Percentiles rank a stretch among this genome's conserved stretches.
These are phyloP conservation scores for Scaptodrosophila lebanonensis DNA, from an alignment of 1,140 invertebrate genomes.

Conservation along the genomic window DNA sequence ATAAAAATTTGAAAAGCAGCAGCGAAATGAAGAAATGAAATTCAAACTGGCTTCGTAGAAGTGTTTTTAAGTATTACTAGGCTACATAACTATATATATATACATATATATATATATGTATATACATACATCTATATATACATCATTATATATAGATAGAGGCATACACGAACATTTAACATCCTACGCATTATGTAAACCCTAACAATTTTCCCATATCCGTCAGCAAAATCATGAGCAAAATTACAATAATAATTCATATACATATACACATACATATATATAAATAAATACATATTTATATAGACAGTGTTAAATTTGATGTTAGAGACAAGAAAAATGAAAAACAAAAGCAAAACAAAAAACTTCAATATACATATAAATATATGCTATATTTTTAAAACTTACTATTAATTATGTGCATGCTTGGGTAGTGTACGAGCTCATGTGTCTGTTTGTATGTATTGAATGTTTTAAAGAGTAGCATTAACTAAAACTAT, in stretches of 20 bases:
- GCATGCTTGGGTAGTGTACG: slow-evolving; percentile 44
- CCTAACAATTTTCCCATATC: slow-evolving; percentile 2
- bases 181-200: too few species aligned
- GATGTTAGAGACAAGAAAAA: slow-evolving; percentile 4
- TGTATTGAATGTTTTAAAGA: slow-evolving; percentile 30
- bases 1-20: slow-evolving; percentile 21
- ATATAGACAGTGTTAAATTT: background rate
- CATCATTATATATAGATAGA: background rate
- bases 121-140: slow-evolving; percentile 1
- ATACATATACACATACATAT: slow-evolving; percentile 3
- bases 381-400: slow-evolving; percentile 9
- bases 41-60: slow-evolving; percentile 73
- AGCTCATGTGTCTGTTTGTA: slow-evolving; percentile 39
- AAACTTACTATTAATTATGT: slow-evolving; percentile 26
- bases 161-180: slow-evolving; percentile 24
- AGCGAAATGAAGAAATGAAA: slow-evolving; percentile 40
- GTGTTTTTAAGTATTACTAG: slow-evolving; percentile 75
- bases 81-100: slow-evolving; percentile 34
- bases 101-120: slow-evolving; percentile 8
- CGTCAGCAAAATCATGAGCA: background rate
- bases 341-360: background rate
- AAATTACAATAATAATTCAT: background rate
- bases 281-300: background rate
- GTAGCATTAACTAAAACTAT: too few species aligned
- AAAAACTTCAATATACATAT: slow-evolving; percentile 6